Evolutionary conservation across 2,888 invertebrate species (phyloP).

Genomic region (Acanthosepion esculentum): DNA sequence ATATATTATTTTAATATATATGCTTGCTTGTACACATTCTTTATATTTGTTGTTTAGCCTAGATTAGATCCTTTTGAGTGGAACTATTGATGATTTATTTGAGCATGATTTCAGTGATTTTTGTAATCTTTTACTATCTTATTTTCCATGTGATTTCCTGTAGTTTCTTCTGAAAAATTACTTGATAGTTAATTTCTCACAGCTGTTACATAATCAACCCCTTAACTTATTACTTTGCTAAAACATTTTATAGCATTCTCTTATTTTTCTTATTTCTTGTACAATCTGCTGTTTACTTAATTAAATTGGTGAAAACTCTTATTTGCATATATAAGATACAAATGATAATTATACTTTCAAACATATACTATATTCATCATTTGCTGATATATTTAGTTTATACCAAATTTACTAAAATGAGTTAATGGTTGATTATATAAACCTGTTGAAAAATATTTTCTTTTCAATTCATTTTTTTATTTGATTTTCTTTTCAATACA

Average conservation of each 20-base stretch:
- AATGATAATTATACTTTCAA: not conserved
- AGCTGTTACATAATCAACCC: not conserved
- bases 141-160: not conserved
- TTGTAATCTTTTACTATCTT: not conserved
- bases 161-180: not conserved
- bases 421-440: slow-evolving; percentile 33
- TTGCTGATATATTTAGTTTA: not conserved
- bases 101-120: not conserved
- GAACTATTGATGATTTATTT: not conserved
- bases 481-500: not conserved
- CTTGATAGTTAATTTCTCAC: not conserved
- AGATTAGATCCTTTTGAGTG: not conserved
- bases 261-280: too few relatives aligned
- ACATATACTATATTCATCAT: not conserved
- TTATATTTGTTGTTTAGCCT: not conserved
- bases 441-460: not conserved
- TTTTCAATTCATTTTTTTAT: not conserved
- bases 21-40: not conserved
- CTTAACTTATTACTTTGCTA: not conserved
- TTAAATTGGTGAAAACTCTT: too few relatives aligned
- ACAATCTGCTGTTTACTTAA: too few relatives aligned
- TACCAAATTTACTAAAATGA: not conserved
- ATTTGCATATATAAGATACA: too few relatives aligned
- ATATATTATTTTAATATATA: not conserved
- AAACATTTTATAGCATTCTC: not conserved